Evolutionary conservation across 2,888 invertebrate species (phyloP).

Genomic region (Pyrgus malvae): DNA sequence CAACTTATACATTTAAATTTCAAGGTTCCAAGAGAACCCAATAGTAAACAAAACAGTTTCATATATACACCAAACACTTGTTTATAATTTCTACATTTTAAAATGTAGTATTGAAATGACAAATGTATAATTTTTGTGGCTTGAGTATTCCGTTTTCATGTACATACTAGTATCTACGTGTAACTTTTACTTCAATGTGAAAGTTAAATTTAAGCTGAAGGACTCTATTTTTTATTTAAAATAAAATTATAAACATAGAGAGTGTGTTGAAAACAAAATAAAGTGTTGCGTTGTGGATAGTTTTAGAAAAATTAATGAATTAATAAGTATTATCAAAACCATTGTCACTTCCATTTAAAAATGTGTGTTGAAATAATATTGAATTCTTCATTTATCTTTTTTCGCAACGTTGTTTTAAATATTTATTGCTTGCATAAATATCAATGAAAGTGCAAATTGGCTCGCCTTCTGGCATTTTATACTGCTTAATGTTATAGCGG

Average conservation of each 20-base stretch:
- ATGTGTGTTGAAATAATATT: slow-evolving; percentile 34
- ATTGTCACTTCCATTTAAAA: not conserved
- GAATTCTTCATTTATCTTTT: slow-evolving; percentile 32
- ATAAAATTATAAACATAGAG: too few species aligned
- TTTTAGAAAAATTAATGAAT: too few species aligned
- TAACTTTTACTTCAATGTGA: too few species aligned
- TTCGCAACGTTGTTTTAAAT: slow-evolving; percentile 29
- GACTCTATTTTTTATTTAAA: too few species aligned
- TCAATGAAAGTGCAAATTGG: slow-evolving; percentile 31
- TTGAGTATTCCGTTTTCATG: too few species aligned
- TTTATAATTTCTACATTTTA: not conserved
- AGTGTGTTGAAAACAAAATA: too few species aligned
- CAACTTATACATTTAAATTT: slow-evolving; percentile 8
- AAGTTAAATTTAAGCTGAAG: too few species aligned
- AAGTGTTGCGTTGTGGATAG: too few species aligned
- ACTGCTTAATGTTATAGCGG: slow-evolving; percentile 8
- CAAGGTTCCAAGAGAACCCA: not conserved
- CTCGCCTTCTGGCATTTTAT: slow-evolving; percentile 19
- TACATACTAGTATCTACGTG: too few species aligned
- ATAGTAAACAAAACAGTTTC: not conserved
- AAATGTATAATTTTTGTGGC: too few species aligned
- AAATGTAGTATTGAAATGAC: not conserved
- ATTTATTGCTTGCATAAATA: slow-evolving; percentile 34
- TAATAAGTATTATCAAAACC: not conserved
- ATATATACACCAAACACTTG: slow-evolving; percentile 4